phyloP scores from a whole-genome alignment of 2,113 vertebrate species.

The Leiothrix lutea region DNA sequence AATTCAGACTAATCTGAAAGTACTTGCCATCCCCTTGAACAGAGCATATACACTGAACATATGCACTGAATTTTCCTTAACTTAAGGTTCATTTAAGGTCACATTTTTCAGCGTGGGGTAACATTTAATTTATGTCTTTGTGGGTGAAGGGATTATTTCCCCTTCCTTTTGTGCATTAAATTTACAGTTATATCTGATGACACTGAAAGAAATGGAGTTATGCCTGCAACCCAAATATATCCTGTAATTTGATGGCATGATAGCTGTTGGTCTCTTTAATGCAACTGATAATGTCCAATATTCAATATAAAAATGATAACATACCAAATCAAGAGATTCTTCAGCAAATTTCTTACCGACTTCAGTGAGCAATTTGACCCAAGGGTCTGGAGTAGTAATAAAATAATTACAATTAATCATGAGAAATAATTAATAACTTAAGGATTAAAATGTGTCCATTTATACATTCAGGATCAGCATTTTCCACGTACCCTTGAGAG shows the following conservation, averaged over 20 bases:
- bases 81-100: not conserved
- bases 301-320: conserved; percentile 16
- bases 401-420: conserved; percentile 63
- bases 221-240: conserved; percentile 45
- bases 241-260: conserved; percentile 53
- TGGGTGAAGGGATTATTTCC: conserved; percentile 39
- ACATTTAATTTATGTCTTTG: conserved; percentile 11
- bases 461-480: conserved; percentile 45
- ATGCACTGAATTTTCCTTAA: not conserved
- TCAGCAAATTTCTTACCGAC: not conserved
- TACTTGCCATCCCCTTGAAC: not conserved
- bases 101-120: not conserved
- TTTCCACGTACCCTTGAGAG: conserved; percentile 29
- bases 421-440: conserved; percentile 48
- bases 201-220: conserved; percentile 41
- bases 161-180: conserved; percentile 18
- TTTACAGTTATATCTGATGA: conserved; percentile 58
- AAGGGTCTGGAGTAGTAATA: conserved; percentile 37
- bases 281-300: conserved; percentile 38
- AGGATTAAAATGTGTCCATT: conserved; percentile 35
- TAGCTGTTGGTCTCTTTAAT: conserved; percentile 32
- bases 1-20: conserved; percentile 21
- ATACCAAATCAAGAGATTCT: conserved; percentile 20
- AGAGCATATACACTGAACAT: not conserved
- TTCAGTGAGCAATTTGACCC: conserved; percentile 26